Evolutionary conservation across 2,888 invertebrate species (phyloP), one percentile per base, ranked within the genome.

Genomic region (Hirtodrosophila histrioides): DNA sequence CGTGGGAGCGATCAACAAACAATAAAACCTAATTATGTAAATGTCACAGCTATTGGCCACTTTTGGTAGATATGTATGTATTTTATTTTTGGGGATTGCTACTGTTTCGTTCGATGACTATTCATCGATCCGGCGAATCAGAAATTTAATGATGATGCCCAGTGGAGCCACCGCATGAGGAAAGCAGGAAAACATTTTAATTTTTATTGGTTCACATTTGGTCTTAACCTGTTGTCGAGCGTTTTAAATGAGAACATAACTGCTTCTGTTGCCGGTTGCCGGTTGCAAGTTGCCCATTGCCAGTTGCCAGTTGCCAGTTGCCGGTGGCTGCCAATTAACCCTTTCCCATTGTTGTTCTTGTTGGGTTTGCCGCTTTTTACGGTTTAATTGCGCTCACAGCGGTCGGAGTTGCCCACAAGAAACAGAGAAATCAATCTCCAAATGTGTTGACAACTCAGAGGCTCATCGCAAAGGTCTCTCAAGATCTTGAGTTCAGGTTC

Each of bases 231-330:
- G 84, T 78, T 79, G 84, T 74, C 70, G 76, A 79, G 78, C 76
- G 83, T 81, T 88, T 76, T 84, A 89, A 89, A 90, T 89, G 84
- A 86, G 89, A 90, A 89, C 85, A 86, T 82, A 88, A 90, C 81
- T 79, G 88, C 74, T 67, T 80, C 71, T 85, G 85, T 71, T 74
- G 66, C 62, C 64, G 65, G 67, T 68, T 55, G 40, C 9, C 44
- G 35, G 64, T 49, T 51, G n/a, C n/a, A n/a, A n/a, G n/a, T n/a
- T n/a, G 49, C 3, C 40, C 9, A 33, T 35, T 35, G 23, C 55
- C 56, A 31, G 55, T 37, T 27, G 36, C 53, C 71, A 66, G 73
- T 69, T 67, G 35, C 23, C 17, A 17, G 17, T 17, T 17, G 17
- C 17, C 17, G 17, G 17, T 41, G 44, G 46, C 69, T 49, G 65